These are phyloP conservation scores for Crocuta crocuta DNA, from an alignment of 2,113 vertebrate species.

Conservation along the genomic window DNA sequence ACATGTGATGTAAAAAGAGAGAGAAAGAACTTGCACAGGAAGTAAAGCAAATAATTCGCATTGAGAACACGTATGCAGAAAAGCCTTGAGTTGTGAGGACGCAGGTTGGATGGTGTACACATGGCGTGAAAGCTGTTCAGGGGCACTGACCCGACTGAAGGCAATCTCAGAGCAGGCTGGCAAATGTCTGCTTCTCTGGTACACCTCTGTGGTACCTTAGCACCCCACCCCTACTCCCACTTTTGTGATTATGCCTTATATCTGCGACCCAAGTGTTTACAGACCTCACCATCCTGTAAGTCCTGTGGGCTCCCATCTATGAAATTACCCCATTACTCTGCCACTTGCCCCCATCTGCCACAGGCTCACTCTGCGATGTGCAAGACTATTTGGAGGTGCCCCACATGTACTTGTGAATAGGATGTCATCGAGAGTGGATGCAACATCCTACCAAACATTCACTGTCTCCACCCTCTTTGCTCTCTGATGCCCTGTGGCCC, in stretches of 20 bases:
- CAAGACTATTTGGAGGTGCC: background rate
- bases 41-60: background rate
- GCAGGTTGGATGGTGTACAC: accelerated
- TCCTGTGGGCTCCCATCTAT: background rate
- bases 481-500: background rate
- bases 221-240: accelerated
- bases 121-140: background rate
- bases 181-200: background rate
- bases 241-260: background rate
- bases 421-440: background rate
- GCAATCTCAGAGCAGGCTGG: background rate
- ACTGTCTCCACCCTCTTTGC: background rate
- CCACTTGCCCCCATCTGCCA: background rate
- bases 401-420: background rate
- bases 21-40: slow-evolving; percentile 43
- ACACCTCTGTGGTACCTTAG: background rate
- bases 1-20: slow-evolving; percentile 53
- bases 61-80: background rate
- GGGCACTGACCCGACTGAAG: background rate
- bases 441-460: background rate
- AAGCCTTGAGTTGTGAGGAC: background rate
- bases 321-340: background rate
- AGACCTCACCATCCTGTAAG: background rate
- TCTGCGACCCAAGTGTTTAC: background rate
- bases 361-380: background rate